These are phyloP conservation scores for Phaedon cochleariae DNA, from an alignment of 2,888 invertebrate species.

Conservation along the genomic window DNA sequence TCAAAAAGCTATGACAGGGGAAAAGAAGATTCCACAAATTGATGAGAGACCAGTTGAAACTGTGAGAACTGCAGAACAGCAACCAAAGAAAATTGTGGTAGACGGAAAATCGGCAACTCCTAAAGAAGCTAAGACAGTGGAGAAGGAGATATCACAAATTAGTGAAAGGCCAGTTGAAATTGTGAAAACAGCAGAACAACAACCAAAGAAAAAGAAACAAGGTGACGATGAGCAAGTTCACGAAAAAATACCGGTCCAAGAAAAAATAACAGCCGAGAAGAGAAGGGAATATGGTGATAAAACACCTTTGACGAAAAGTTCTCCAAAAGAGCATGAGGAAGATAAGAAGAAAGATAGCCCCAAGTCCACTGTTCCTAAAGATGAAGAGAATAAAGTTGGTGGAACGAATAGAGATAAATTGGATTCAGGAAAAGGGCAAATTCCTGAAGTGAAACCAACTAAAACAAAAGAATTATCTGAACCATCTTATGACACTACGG, in stretches of 20 bases:
- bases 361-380: background rate
- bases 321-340: background rate
- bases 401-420: background rate
- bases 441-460: background rate
- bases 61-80: too few species aligned
- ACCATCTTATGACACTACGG: too few species aligned
- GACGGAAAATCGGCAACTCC: too few species aligned
- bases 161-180: background rate
- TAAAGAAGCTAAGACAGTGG: too few species aligned
- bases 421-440: background rate
- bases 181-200: background rate
- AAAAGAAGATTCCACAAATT: too few species aligned
- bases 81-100: too few species aligned
- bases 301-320: too few species aligned
- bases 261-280: background rate
- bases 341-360: background rate
- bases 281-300: too few species aligned
- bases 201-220: background rate
- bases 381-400: background rate
- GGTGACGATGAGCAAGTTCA: background rate
- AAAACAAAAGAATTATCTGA: too few species aligned
- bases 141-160: too few species aligned
- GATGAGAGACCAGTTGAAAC: background rate
- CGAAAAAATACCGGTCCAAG: background rate
- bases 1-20: too few species aligned